phyloP scores from a whole-genome alignment of 2,113 vertebrate species.

The Theristicus caerulescens region DNA sequence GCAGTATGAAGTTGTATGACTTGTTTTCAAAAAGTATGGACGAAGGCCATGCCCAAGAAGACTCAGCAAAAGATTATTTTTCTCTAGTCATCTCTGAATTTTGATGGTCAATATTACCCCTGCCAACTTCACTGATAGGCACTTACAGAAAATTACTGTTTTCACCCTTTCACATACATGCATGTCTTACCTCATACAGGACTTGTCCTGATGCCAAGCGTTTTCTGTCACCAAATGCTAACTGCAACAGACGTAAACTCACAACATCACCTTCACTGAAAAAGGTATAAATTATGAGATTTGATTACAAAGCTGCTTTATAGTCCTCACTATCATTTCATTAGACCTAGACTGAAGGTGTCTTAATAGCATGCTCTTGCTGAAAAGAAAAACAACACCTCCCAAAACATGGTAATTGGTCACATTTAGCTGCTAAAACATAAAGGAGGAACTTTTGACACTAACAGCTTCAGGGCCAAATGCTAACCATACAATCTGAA shows the following conservation, averaged over 20 bases:
- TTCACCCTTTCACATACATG: not conserved
- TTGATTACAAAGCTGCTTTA: not conserved
- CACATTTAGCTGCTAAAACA: not conserved
- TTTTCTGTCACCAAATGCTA: slow-evolving; percentile 91
- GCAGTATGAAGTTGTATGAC: too few relatives aligned
- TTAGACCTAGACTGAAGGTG: not conserved
- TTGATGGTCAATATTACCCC: too few relatives aligned
- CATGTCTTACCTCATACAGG: slow-evolving; percentile 86
- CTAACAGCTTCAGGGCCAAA: not conserved
- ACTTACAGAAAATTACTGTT: not conserved
- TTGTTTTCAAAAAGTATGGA: too few relatives aligned
- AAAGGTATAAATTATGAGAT: not conserved
- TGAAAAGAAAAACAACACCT: not conserved
- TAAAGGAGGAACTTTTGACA: not conserved
- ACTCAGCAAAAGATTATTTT: too few relatives aligned
- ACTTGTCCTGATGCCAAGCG: slow-evolving; percentile 87
- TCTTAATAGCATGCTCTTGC: not conserved
- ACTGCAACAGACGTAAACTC: slow-evolving; percentile 89
- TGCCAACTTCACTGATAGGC: too few relatives aligned
- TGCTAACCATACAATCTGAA: not conserved
- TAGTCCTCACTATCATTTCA: not conserved
- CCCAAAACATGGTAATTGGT: not conserved
- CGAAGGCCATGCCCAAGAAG: not conserved
- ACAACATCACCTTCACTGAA: slow-evolving; percentile 87
- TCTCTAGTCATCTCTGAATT: too few relatives aligned